Conservation (phyloP, 2,113 vertebrate genomes). For the Beaufortia kweichowensis region DNA sequence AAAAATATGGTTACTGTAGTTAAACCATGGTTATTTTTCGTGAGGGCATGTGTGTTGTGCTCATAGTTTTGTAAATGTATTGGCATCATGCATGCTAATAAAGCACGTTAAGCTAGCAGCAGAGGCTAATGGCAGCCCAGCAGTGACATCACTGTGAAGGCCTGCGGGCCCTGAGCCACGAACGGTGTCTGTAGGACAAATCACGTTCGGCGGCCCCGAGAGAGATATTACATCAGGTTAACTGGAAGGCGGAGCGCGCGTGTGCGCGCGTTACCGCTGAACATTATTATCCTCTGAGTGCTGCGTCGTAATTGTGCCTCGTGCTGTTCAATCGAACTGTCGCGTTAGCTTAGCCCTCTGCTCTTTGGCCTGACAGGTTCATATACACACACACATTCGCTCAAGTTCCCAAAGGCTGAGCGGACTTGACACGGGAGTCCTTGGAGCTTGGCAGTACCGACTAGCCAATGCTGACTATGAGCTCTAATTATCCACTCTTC, state of each 20-base stretch:
- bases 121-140: conserved; percentile 26
- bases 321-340: conserved; percentile 76
- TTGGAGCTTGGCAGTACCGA: conserved; percentile 46
- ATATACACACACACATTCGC: conserved; percentile 52
- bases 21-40: not conserved
- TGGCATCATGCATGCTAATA: conserved; percentile 1
- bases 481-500: conserved; percentile 72
- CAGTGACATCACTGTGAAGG: not conserved
- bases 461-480: conserved; percentile 63
- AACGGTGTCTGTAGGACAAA: conserved; percentile 38
- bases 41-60: too few relatives aligned
- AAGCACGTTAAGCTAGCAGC: conserved; percentile 2
- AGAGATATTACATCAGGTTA: conserved; percentile 53
- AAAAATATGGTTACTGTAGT: not conserved
- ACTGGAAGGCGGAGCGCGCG: conserved; percentile 23
- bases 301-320: conserved; percentile 75
- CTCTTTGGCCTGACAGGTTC: conserved; percentile 52
- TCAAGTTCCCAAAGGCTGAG: conserved; percentile 44
- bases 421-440: conserved; percentile 51
- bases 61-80: too few relatives aligned
- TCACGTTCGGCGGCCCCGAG: conserved; percentile 38
- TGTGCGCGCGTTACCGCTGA: conserved; percentile 54
- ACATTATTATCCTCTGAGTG: conserved; percentile 74
- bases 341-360: conserved; percentile 67
- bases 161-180: conserved; percentile 19